Conservation (phyloP, 2,797 vertebrate species). For the Simalia tracyae region DNA sequence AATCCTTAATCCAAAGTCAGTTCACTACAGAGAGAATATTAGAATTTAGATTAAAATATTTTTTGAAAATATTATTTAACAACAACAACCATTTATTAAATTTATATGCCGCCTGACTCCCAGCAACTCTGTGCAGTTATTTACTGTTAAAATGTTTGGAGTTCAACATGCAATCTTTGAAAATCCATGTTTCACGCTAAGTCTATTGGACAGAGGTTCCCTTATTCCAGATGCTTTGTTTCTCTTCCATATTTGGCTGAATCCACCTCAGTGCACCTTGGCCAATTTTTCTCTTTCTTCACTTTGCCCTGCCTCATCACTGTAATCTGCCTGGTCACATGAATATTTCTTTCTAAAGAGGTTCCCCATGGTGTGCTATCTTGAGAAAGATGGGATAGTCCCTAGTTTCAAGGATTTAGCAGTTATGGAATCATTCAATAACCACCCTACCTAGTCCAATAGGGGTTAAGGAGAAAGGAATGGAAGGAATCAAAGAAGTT, state of each 20-base stretch:
- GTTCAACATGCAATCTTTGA: background rate
- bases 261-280: too few relatives aligned
- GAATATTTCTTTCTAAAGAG: background rate
- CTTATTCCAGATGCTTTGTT: background rate
- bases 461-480: background rate
- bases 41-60: background rate
- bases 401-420: background rate
- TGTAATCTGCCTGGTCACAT: background rate
- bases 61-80: background rate
- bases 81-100: background rate
- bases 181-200: background rate
- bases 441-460: background rate
- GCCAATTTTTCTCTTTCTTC: background rate
- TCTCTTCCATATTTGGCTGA: background rate
- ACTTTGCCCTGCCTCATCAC: background rate
- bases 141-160: background rate
- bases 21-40: too few relatives aligned
- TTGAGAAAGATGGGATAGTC: background rate
- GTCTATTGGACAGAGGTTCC: background rate
- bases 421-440: background rate
- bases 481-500: background rate
- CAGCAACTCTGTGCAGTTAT: background rate
- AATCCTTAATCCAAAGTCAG: too few relatives aligned
- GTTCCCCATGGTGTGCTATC: background rate
- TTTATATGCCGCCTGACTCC: background rate